A percentile compares a stretch with the other conserved stretches of the same genome.
These are phyloP conservation scores for Pseudolycoriella hygida DNA, from an alignment of 2,888 invertebrate species.

Conservation along the genomic window DNA sequence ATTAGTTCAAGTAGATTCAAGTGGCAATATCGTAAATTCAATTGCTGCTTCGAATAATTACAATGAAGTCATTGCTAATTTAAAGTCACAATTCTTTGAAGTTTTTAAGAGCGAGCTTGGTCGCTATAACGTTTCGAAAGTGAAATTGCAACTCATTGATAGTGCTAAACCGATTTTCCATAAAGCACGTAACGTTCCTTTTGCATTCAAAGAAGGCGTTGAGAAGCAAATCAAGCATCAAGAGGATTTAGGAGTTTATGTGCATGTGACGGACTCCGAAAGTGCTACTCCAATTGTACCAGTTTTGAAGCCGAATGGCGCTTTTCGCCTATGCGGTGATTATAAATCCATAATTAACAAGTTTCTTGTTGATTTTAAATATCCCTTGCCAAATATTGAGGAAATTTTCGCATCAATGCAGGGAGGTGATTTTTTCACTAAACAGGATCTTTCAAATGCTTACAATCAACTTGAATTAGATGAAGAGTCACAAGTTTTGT, in stretches of 20 bases:
- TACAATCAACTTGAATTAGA: conserved; percentile 11
- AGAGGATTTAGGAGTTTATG: conserved; percentile 5
- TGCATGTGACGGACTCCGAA: conserved; percentile 6
- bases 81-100: too few relatives aligned
- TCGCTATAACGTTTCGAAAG: too few relatives aligned
- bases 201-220: conserved; percentile 3
- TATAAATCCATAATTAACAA: conserved; percentile 9
- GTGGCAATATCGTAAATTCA: too few relatives aligned
- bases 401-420: conserved; percentile 5
- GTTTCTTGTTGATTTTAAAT: conserved; percentile 4
- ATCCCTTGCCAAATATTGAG: conserved; percentile 6
- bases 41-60: too few relatives aligned
- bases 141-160: too few relatives aligned
- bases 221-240: conserved; percentile 6
- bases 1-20: too few relatives aligned
- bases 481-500: conserved; percentile 15
- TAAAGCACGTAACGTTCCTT: too few relatives aligned
- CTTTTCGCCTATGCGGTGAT: conserved; percentile 12
- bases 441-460: conserved; percentile 1
- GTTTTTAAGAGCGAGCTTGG: too few relatives aligned
- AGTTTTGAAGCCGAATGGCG: conserved; percentile 18
- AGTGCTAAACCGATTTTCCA: too few relatives aligned
- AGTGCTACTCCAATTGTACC: conserved; percentile 22
- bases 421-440: conserved; percentile 3
- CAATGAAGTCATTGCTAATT: too few relatives aligned